Evolutionary conservation across 2,888 invertebrate genomes (phyloP).

Genomic region (Xanthia togata): DNA sequence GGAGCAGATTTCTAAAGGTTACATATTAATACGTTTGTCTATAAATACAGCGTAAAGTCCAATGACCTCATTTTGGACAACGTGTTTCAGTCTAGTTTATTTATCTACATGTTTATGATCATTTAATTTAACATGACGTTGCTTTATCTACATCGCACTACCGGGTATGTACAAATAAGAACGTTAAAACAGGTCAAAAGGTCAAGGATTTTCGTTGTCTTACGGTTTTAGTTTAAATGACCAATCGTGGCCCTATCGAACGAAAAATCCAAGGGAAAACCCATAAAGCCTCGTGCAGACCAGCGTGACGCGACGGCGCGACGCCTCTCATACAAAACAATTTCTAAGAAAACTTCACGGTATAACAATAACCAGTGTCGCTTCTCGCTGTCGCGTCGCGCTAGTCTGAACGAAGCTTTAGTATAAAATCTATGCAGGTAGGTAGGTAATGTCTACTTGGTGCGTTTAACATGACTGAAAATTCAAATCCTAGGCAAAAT

Average conservation of each 20-base stretch:
- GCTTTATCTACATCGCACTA: conserved; percentile 12
- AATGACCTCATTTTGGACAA: conserved; percentile 65
- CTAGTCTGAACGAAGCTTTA: too few relatives aligned
- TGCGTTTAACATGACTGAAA: not conserved
- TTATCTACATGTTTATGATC: conserved; percentile 22
- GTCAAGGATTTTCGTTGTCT: conserved; percentile 23
- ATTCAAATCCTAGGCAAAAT: not conserved
- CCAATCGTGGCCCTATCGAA: not conserved
- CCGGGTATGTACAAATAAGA: conserved; percentile 11
- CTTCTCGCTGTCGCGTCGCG: too few relatives aligned
- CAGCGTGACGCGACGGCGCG: too few relatives aligned
- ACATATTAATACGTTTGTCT: conserved; percentile 47
- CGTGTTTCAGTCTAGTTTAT: conserved; percentile 38
- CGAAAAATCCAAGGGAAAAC: not conserved
- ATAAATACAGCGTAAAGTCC: conserved; percentile 65
- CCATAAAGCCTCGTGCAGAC: too few relatives aligned
- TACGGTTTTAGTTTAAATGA: not conserved
- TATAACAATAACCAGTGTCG: too few relatives aligned
- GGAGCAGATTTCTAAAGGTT: conserved; percentile 64
- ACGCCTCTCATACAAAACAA: too few relatives aligned
- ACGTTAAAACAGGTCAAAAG: not conserved
- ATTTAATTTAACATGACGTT: conserved; percentile 10
- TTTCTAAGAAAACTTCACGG: too few relatives aligned
- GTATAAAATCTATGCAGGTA: not conserved
- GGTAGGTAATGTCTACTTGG: not conserved